A percentile compares a stretch with the other conserved stretches of the same genome.
phyloP scores from a whole-genome alignment of 2,888 invertebrate species.

The Osmoderma eremita region DNA sequence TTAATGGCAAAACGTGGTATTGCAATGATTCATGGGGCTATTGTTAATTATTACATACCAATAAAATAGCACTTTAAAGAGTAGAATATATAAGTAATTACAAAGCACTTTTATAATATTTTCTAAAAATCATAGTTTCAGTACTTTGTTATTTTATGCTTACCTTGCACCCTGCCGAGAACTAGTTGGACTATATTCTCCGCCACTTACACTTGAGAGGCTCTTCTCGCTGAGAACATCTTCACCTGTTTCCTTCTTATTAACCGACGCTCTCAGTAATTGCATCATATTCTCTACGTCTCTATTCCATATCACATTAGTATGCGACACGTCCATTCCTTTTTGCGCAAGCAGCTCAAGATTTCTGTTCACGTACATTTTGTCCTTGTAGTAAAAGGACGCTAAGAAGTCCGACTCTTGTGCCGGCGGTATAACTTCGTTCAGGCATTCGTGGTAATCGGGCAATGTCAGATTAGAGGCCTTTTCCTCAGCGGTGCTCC shows the following conservation, averaged over 20 bases:
- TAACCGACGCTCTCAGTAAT: slow-evolving; percentile 40
- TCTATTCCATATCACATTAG: slow-evolving; percentile 57
- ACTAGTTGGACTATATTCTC: background rate
- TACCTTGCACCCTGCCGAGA: slow-evolving; percentile 1
- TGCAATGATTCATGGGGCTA: no score
- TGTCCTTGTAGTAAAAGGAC: slow-evolving; percentile 56
- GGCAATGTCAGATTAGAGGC: slow-evolving; percentile 24
- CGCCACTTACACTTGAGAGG: background rate
- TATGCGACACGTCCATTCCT: slow-evolving; percentile 53
- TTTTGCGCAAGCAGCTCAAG: slow-evolving; percentile 58
- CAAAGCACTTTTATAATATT: no score
- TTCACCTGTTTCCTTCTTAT: background rate
- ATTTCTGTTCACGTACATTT: slow-evolving; percentile 60
- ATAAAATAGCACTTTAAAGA: no score
- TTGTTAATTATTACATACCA: no score
- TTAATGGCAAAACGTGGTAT: no score
- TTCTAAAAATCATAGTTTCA: no score
- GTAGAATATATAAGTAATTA: no score
- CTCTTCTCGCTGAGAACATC: background rate
- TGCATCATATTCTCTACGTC: slow-evolving; percentile 55
- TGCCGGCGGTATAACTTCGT: slow-evolving; percentile 52
- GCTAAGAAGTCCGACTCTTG: slow-evolving; percentile 51
- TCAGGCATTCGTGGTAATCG: slow-evolving; percentile 57
- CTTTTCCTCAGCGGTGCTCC: slow-evolving; percentile 10
- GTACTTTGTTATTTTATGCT: background rate